Percentiles rank a stretch among this genome's conserved stretches.
phyloP scores from a whole-genome alignment of 2,113 vertebrate species.

The Polypterus bichir region DNA sequence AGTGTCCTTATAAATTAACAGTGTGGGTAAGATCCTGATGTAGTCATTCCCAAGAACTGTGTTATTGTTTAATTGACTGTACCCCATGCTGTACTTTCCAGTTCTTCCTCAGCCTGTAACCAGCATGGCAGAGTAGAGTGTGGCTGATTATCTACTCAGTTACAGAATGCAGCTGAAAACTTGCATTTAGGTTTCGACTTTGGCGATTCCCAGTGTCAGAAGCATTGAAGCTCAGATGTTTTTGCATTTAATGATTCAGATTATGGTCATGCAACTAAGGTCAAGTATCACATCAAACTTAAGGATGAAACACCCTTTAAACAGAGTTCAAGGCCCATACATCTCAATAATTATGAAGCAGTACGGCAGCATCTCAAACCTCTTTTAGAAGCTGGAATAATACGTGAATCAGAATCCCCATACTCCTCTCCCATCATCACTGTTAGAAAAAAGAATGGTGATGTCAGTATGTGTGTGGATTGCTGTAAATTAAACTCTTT shows the following conservation, averaged over 20 bases:
- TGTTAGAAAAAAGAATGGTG: not conserved
- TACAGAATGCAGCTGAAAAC: too few relatives aligned
- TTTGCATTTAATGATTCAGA: conserved; percentile 14
- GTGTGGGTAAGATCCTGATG: too few relatives aligned
- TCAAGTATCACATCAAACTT: conserved; percentile 15
- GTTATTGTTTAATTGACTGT: too few relatives aligned
- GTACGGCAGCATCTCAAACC: conserved; percentile 9
- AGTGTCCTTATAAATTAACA: too few relatives aligned
- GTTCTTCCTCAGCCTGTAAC: too few relatives aligned
- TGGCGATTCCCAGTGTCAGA: not conserved
- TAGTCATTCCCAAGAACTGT: too few relatives aligned
- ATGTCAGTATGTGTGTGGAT: conserved; percentile 9
- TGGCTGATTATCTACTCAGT: too few relatives aligned
- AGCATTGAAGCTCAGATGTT: conserved; percentile 12
- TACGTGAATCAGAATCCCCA: conserved; percentile 14
- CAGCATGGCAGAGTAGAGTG: too few relatives aligned
- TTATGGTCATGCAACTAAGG: conserved; percentile 6
- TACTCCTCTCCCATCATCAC: not conserved
- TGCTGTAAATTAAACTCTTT: conserved; percentile 6
- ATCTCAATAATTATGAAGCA: conserved; percentile 1
- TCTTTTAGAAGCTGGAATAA: conserved; percentile 4
- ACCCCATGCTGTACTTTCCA: too few relatives aligned
- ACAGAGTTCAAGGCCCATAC: conserved; percentile 9
- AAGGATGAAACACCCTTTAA: conserved; percentile 13
- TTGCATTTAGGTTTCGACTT: conserved; percentile 10